Percentiles rank a stretch among this genome's conserved stretches.
phyloP scores from a whole-genome alignment of 2,888 invertebrate species.

The Drosophila sordidula region DNA sequence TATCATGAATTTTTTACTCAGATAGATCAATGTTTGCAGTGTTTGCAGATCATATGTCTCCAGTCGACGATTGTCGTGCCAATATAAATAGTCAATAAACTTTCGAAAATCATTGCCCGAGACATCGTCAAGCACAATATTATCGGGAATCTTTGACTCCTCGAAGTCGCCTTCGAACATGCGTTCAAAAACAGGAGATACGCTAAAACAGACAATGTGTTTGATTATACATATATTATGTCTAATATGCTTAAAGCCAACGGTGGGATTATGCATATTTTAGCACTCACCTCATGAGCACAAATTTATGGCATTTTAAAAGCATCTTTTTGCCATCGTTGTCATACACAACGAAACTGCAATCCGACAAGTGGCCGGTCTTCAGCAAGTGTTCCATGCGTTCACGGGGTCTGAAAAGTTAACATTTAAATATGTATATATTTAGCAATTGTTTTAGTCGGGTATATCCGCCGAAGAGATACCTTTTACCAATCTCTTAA shows the following conservation, averaged over 20 bases:
- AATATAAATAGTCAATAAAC: slow-evolving; percentile 53
- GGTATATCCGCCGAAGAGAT: too few relatives aligned
- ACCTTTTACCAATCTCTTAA: too few relatives aligned
- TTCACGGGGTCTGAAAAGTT: slow-evolving; percentile 24
- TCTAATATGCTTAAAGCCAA: not conserved
- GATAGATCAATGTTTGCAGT: slow-evolving; percentile 50
- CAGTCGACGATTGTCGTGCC: slow-evolving; percentile 41
- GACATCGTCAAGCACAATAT: slow-evolving; percentile 59
- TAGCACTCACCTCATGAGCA: slow-evolving; percentile 45
- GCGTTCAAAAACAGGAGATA: slow-evolving; percentile 59
- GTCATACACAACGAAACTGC: slow-evolving; percentile 49
- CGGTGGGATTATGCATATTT: not conserved
- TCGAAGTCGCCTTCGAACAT: slow-evolving; percentile 61
- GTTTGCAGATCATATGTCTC: slow-evolving; percentile 35
- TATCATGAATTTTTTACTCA: slow-evolving; percentile 60
- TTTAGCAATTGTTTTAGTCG: too few relatives aligned
- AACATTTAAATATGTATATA: not conserved
- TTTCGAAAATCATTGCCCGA: slow-evolving; percentile 45
- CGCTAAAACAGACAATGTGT: slow-evolving; percentile 9
- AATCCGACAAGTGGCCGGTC: slow-evolving; percentile 57
- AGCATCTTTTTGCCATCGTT: slow-evolving; percentile 33
- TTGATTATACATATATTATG: not conserved
- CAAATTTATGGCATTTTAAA: slow-evolving; percentile 59
- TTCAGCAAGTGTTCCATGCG: slow-evolving; percentile 55
- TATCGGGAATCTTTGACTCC: slow-evolving; percentile 41